Base-by-base conservation (phyloP, 2,797 vertebrate genomes). In the Muscicapa comitata region DNA sequence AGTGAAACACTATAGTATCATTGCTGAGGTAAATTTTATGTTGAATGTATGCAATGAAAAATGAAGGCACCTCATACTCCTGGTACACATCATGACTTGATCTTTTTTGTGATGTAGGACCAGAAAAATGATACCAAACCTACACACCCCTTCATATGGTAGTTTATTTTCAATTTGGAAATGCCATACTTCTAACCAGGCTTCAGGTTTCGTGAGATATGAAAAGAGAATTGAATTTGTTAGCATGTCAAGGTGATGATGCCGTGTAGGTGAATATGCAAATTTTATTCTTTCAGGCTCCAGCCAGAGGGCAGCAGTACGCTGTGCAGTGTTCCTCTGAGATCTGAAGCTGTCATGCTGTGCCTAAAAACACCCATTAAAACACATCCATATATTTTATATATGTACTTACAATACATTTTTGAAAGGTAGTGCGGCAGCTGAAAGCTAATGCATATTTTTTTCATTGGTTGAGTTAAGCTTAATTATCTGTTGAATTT, bases 281-380 rank as follows among this genome's bases (percentile, higher is more conserved):
- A 80, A 38, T 77, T 75, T 86, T 43, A 38, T 61, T 95, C 45
- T 93, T 91, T 13, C 50, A 79, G 48, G 62, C 17, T 50, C 33
- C 75, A 82, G 94, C 90, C 95, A 98, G 98, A 96, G 97, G 98
- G 98, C 98, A 97, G 97, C 96, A 98, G 70, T 4, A 70, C 16
- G 89, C 95, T 19, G 33, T 21, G 28, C 14, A 94, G 85, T 13
- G 38, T 10, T 28, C 40, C 55, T 93, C 31, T n/a, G 13, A 25
- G 19, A 9, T 23, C 70, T 79, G 48, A 21, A 40, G 51, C 37
- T 20, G 25, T 42, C 59, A 5, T 17, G 14, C 23, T 58, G 45
- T 38, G 71, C 35, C 57, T 33, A 88, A 93, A 92, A 90, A 75
- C 33, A 35, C 6, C 28, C 31, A 6, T 67, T 48, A 71, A 78